Evolutionary conservation across 2,797 vertebrate genomes (phyloP).

Genomic region (Acomys russatus): DNA sequence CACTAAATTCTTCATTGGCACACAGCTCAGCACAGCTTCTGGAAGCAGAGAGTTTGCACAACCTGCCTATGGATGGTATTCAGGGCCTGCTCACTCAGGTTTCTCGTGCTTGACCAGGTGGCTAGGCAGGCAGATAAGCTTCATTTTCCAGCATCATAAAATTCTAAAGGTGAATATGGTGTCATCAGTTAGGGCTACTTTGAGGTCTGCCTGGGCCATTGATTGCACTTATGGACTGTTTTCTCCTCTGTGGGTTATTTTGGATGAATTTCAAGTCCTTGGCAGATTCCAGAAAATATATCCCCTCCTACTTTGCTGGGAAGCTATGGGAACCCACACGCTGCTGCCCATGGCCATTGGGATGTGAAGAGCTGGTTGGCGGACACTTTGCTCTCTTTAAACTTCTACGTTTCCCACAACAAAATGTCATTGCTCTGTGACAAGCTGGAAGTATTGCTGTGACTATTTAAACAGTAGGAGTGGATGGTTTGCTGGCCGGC

Average conservation of each 20-base stretch:
- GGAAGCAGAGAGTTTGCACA: slow-evolving; percentile 41
- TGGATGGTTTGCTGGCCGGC: slow-evolving; percentile 71
- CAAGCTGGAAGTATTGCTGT: slow-evolving; percentile 66
- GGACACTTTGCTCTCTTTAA: slow-evolving; percentile 78
- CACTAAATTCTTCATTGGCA: slow-evolving; percentile 32
- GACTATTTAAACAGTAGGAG: slow-evolving; percentile 50
- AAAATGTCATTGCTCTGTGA: slow-evolving; percentile 73
- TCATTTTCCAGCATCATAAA: slow-evolving; percentile 74
- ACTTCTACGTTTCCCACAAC: slow-evolving; percentile 77
- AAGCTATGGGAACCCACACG: slow-evolving; percentile 79
- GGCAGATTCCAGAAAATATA: slow-evolving; percentile 88
- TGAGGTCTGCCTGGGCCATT: slow-evolving; percentile 88
- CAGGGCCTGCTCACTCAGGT: slow-evolving; percentile 51
- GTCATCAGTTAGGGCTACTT: slow-evolving; percentile 86
- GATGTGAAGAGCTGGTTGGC: slow-evolving; percentile 75
- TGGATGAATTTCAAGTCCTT: slow-evolving; percentile 87
- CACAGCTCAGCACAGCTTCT: slow-evolving; percentile 65
- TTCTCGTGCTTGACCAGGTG: slow-evolving; percentile 46
- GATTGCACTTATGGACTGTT: slow-evolving; percentile 87
- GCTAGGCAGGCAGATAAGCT: slow-evolving; percentile 12
- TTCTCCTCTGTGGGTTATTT: slow-evolving; percentile 86
- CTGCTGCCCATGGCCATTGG: slow-evolving; percentile 75
- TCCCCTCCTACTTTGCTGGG: slow-evolving; percentile 76
- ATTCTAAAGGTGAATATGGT: slow-evolving; percentile 69
- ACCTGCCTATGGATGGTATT: background rate